Base-by-base conservation (phyloP, 2,888 invertebrate species). In the Caenorhabditis sp. region DNA sequence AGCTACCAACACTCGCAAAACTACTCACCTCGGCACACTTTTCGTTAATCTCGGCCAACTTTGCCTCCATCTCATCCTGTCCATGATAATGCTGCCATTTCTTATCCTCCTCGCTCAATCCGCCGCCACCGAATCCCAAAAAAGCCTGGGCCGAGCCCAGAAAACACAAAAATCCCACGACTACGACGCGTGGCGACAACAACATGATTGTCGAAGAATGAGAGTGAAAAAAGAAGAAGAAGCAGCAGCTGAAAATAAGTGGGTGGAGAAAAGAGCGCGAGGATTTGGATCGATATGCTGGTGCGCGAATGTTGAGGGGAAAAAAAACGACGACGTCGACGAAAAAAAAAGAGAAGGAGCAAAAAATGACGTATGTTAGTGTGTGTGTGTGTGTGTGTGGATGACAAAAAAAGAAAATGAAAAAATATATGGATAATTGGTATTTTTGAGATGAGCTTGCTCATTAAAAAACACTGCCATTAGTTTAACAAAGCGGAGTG, bases 11-110 rank as follows among this genome's bases (percentile, higher is more conserved):
- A n/a, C n/a, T n/a, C n/a, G n/a, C n/a, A n/a, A n/a, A n/a, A n/a
- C n/a, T 24, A 66, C 93, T 93, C 74, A 93, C 92, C 86, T 93
- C 92, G 5, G 93, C 92, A 87, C 94, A 95, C 88, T 91, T 91
- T 76, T 90, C 88, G 86, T 93, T 91, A 72, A 87, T 78, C 57
- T 81, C 76, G 36, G 64, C 65, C 50, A 87, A 74, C 51, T 77
- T 76, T 24, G 69, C 67, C 57, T 82, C 81, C 73, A 87, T 58
- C 51, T 77, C 79, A 10, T 81, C 70, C 58, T 85, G 84, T 67
- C 79, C 72, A 69, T 87, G 87, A 74, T 87, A 86, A 59, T 81
- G 78, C 17, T 72, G 69, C 86, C 86, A 86, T 74, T 85, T 76
- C 53, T 58, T 53, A 26, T 76, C 76, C 31, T 69, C 68, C 31